Evolutionary conservation across 2,113 vertebrate species (phyloP).

Genomic region (Sceloporus tristichus): DNA sequence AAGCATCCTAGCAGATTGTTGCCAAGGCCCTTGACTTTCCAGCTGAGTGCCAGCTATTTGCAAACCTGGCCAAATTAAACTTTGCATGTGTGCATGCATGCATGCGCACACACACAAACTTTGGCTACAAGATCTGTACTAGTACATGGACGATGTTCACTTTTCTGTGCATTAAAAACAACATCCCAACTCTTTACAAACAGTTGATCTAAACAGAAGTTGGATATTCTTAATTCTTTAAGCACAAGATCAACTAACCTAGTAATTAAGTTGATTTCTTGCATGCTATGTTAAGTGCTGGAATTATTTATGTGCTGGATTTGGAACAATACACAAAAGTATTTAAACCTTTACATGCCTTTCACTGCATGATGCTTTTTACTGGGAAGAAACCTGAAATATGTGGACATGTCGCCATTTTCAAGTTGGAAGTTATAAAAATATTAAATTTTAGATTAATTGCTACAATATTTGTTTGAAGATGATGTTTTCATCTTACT

Average conservation of each 20-base stretch:
- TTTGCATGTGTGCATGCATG: not conserved
- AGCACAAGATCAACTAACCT: not conserved
- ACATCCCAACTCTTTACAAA: not conserved
- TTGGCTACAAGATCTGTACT: not conserved
- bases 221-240: not conserved
- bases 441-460: not conserved
- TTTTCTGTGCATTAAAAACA: not conserved
- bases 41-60: conserved; percentile 15
- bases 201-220: not conserved
- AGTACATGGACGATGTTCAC: not conserved
- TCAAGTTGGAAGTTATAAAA: not conserved
- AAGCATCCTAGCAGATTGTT: conserved; percentile 18
- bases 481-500: not conserved
- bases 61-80: not conserved
- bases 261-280: no score
- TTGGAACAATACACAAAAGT: not conserved
- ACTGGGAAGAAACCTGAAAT: not conserved
- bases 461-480: not conserved
- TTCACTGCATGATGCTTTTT: not conserved
- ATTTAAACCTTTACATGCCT: not conserved
- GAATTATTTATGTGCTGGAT: not conserved
- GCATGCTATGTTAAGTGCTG: not conserved
- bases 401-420: not conserved
- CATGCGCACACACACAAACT: no score
- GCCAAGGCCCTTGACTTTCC: conserved; percentile 3